phyloP scores from a whole-genome alignment of 1,140 invertebrate genomes.

The Eupeodes corollae region DNA sequence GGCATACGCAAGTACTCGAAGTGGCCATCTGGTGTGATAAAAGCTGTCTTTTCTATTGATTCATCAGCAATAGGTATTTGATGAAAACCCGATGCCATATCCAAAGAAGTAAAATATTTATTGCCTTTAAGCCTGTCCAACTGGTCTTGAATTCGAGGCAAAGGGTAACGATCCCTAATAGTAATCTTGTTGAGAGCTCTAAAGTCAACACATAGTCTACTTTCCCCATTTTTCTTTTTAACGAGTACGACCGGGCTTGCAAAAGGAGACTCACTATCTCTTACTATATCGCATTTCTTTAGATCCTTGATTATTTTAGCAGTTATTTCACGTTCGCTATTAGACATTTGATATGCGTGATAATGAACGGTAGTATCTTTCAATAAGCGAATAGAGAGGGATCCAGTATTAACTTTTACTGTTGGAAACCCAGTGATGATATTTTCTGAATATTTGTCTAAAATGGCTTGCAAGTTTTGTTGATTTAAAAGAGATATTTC shows the following conservation, averaged over 20 bases:
- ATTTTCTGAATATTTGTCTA: constrained; percentile 2
- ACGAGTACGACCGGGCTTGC: constrained; percentile 39
- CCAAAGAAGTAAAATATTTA: too few relatives aligned
- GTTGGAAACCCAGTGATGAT: constrained; percentile 1
- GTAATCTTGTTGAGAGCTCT: constrained; percentile 26
- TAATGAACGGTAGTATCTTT: constrained; percentile 6
- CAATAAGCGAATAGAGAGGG: too few relatives aligned
- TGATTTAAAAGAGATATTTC: too few relatives aligned
- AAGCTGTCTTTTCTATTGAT: not conserved
- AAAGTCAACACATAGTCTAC: constrained; percentile 19
- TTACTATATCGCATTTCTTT: constrained; percentile 29
- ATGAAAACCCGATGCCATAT: too few relatives aligned
- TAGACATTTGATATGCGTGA: constrained; percentile 9
- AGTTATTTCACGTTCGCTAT: constrained; percentile 6
- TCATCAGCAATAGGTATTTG: not conserved
- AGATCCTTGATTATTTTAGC: constrained; percentile 15
- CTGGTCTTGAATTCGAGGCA: constrained; percentile 41
- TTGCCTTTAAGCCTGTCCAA: constrained; percentile 31
- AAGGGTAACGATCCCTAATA: constrained; percentile 34
- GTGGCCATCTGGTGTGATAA: not conserved
- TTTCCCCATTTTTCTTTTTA: constrained; percentile 36
- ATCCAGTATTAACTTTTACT: too few relatives aligned
- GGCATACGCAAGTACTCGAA: not conserved
- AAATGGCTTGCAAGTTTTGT: not conserved
- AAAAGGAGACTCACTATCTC: constrained; percentile 37